Base-by-base conservation (phyloP, 2,113 vertebrate species). In the Pangasianodon hypophthalmus region DNA sequence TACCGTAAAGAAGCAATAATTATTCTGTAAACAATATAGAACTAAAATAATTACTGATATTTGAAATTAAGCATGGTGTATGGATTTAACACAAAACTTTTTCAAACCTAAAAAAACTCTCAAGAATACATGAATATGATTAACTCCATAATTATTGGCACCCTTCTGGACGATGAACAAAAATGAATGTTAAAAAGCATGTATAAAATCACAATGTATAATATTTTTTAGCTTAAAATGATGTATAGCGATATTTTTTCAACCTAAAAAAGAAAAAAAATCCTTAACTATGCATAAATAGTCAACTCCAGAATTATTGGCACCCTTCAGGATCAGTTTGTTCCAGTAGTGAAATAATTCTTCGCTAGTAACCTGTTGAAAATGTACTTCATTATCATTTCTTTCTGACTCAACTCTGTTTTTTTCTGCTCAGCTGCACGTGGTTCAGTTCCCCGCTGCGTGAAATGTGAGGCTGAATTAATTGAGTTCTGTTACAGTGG, bases 401-500 rank as follows among this genome's bases (percentile, higher is more conserved):
- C 52, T 79, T 16, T 75, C 19, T 37, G 18, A 85, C 69, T 71
- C 46, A 0, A 3, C 62, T 86, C n/a, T 32, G 7, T 84, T 84
- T 32, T 62, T 52, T 37, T 32, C n/a, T 54, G 3, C 14, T 52
- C 58, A 41, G 58, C 41, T 18, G 79, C 14, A 52, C 19, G 46
- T 69, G 62, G 54, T 83, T 83, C 32, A 29, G 46, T 64, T 44
- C 64, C 80, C 60, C 58, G 41, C 79, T 62, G 44, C 2, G 64
- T 84, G 81, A 90, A 87, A 64, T 77, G 85, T 84, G 80, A 90
- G 94, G 96, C 95, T 96, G 97, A 97, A 98, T 98, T 99, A 98
- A 98, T 98, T 97, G 97, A 96, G 97, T 96, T 96, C 96, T 97
- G 97, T 98, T 98, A 97, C 97, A 95, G 96, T 95, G 97, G 96